Conservation (phyloP, 53 echinoderm and acorn worm species). For the Henricia sp. region DNA sequence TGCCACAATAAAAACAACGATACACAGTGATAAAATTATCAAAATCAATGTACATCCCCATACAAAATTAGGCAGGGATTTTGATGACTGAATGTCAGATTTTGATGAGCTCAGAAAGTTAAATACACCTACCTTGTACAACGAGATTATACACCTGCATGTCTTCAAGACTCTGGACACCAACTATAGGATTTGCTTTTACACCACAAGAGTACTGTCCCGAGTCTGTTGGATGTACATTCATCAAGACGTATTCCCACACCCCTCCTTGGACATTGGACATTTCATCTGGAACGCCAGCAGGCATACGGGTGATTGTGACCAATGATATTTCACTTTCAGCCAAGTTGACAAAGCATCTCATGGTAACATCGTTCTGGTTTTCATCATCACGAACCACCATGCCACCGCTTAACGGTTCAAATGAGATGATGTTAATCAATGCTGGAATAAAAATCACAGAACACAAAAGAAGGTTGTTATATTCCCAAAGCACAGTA, state of each 20-base stretch:
- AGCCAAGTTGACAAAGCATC: conserved; percentile 1
- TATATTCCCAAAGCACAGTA: too few species aligned
- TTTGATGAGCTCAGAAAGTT: too few species aligned
- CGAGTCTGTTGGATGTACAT: neutral
- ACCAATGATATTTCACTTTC: neutral
- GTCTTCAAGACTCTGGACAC: neutral
- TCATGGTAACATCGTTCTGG: neutral
- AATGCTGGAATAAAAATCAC: neutral
- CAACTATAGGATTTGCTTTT: neutral
- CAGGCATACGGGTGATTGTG: neutral
- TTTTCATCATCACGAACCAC: neutral
- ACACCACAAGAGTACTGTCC: neutral
- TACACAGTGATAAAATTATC: too few species aligned
- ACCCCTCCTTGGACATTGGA: neutral
- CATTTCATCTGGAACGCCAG: neutral
- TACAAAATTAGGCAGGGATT: too few species aligned
- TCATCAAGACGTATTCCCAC: neutral
- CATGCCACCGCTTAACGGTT: neutral
- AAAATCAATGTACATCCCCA: too few species aligned
- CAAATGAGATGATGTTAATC: neutral
- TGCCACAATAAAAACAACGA: too few species aligned
- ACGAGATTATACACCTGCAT: neutral
- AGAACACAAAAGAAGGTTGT: neutral
- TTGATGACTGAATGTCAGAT: too few species aligned
- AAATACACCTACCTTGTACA: neutral